Conservation (phyloP, 92 coral and sea anemone species). For the Plumapathes pennacea region DNA sequence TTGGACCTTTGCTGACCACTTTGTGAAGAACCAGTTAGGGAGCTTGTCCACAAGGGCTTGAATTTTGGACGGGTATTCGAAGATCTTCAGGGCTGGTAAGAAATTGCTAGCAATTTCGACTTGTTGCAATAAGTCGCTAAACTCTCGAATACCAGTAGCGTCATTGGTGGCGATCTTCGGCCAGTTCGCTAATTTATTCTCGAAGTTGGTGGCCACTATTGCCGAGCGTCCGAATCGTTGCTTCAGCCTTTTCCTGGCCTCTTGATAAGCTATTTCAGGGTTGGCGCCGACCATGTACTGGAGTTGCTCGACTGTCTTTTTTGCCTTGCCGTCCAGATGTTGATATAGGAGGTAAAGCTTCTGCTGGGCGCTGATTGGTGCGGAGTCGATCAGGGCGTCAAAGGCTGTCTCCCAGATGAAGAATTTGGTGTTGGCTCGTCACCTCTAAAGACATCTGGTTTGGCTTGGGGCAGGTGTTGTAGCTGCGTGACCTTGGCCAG, state of each 20-base stretch:
- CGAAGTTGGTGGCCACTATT: constrained; percentile 52
- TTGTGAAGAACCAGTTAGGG: constrained; percentile 44
- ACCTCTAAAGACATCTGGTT: constrained; percentile 55
- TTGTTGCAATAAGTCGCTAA: constrained; percentile 56
- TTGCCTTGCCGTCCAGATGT: constrained; percentile 63
- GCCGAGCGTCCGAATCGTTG: constrained; percentile 52
- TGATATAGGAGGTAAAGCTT: constrained; percentile 61
- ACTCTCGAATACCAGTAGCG: constrained; percentile 42
- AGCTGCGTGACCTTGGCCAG: constrained; percentile 57
- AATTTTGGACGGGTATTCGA: constrained; percentile 52
- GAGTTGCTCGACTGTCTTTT: constrained; percentile 41
- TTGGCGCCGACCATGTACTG: constrained; percentile 55
- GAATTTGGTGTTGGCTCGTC: constrained; percentile 55
- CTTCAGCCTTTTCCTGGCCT: constrained; percentile 40
- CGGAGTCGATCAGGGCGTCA: constrained; percentile 60
- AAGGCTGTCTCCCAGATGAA: constrained; percentile 71
- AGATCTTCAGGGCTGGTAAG: constrained; percentile 27
- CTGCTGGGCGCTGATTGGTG: constrained; percentile 45
- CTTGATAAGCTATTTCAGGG: constrained; percentile 41
- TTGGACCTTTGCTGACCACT: constrained; percentile 55
- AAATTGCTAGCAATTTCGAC: constrained; percentile 47
- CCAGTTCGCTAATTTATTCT: constrained; percentile 49
- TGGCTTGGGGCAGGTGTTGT: constrained; percentile 66
- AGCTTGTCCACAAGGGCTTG: constrained; percentile 41
- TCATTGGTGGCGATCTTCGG: constrained; percentile 55